Evolutionary conservation across 2,888 invertebrate species (phyloP).

Genomic region (Xiphydria camelus): DNA sequence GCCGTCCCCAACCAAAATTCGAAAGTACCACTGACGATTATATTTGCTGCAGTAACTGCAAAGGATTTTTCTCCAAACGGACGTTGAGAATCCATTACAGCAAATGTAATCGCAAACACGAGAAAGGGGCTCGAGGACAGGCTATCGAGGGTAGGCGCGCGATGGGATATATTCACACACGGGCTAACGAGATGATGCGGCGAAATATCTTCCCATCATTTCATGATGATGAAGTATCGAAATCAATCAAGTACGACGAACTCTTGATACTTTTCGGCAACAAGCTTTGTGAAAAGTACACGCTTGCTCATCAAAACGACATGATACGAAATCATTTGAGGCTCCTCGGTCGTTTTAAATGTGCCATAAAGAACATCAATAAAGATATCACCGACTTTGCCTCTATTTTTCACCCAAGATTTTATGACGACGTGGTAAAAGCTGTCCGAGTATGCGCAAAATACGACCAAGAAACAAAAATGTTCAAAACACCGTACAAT

Average conservation of each 20-base stretch:
- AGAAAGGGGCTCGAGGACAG: slow-evolving; percentile 13
- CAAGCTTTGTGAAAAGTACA: slow-evolving; percentile 22
- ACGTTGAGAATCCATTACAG: slow-evolving; percentile 14
- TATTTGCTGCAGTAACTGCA: slow-evolving; percentile 17
- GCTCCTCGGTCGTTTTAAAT: slow-evolving; percentile 13
- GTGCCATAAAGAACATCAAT: slow-evolving; percentile 9
- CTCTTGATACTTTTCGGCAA: too few species aligned
- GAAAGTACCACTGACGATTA: slow-evolving; percentile 9
- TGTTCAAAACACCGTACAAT: slow-evolving; percentile 12
- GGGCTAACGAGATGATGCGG: slow-evolving; percentile 2
- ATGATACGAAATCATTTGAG: slow-evolving; percentile 20
- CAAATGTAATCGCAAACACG: slow-evolving; percentile 10
- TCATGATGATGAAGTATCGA: slow-evolving; percentile 8
- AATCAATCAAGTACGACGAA: too few species aligned
- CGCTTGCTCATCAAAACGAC: slow-evolving; percentile 15
- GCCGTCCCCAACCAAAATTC: slow-evolving; percentile 11
- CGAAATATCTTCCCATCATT: slow-evolving; percentile 10
- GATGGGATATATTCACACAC: slow-evolving; percentile 7
- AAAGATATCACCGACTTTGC: slow-evolving; percentile 14
- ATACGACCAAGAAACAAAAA: slow-evolving; percentile 6
- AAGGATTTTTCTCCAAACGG: slow-evolving; percentile 17
- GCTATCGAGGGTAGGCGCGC: slow-evolving; percentile 10
- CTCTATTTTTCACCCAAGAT: slow-evolving; percentile 15
- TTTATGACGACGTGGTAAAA: slow-evolving; percentile 11
- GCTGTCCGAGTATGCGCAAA: slow-evolving; percentile 11